Base-by-base conservation (phyloP, 2,797 vertebrate genomes). In the Petrocephalus sullivani region DNA sequence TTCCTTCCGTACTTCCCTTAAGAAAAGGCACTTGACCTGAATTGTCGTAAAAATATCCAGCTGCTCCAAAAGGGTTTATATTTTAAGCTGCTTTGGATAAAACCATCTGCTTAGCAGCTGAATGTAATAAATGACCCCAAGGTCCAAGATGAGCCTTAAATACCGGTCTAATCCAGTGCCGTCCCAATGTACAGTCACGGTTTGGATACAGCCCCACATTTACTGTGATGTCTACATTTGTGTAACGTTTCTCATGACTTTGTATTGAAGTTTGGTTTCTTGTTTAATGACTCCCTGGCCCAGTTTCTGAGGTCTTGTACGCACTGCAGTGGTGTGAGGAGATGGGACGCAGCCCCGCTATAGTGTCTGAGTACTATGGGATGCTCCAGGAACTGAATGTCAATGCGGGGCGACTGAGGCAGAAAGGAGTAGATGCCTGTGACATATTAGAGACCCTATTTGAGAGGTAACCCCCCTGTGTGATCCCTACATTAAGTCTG, bases 301-400 rank as follows among this genome's bases (percentile, higher is more conserved):
- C 93, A 99, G 98, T 96, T 93, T 94, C 96, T 93, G 98, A 99
- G 87, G 92, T 98, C 54, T 93, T 98, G 16, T 99, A 97, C 88
- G 95, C 97, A 0, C 92, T 98, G 88, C 97, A 98, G 92, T 99
- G 98, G 98, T 98, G 97, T 94, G 95, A 97, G 91, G 97, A 99
- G 93, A 90, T 98, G 28, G 95, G 96, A 64, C 94, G 93, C 87
- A 94, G 93, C n/a, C 95, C 96, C 4, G 0, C 75, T 1, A 49
- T 93, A 7, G 93, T 98, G 84, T 92, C 94, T 19, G 95, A 96
- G 16, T 97, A 96, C 92, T 91, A 94, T 92, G 93, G 87, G 33
- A 94, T 97, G 92, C 94, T 98, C 83, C 93, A 94, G 86, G 95
- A 96, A 86, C 95, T 96, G 94, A 93, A 93, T 10, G 91, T 98